A percentile compares a stretch with the other conserved stretches of the same genome.
These are phyloP conservation scores for Lepidochitona cinerea DNA, from an alignment of 2,888 invertebrate species.

Conservation along the genomic window DNA sequence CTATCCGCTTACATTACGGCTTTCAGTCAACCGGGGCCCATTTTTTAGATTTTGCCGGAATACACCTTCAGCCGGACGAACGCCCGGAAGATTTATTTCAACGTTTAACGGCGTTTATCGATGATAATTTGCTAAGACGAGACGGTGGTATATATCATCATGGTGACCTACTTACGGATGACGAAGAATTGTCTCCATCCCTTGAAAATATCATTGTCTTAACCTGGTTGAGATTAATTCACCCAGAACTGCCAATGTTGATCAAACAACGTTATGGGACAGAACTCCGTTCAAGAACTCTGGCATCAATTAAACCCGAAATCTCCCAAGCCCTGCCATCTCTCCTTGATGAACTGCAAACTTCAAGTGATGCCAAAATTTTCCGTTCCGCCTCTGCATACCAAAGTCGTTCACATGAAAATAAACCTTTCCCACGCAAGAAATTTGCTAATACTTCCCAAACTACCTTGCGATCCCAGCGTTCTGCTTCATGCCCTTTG, in stretches of 20 bases:
- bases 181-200: conserved; percentile 23
- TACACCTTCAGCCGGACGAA: conserved; percentile 29
- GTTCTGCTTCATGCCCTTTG: too few relatives aligned
- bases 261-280: conserved; percentile 11
- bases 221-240: conserved; percentile 17
- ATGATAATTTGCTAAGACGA: conserved; percentile 33
- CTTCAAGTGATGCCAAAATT: too few relatives aligned
- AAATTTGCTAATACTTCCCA: too few relatives aligned
- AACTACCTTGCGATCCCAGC: too few relatives aligned
- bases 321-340: conserved; percentile 6
- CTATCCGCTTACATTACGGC: conserved; percentile 27
- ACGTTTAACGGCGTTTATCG: conserved; percentile 26
- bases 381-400: too few relatives aligned
- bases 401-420: too few relatives aligned
- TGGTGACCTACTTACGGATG: conserved; percentile 13
- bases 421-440: too few relatives aligned
- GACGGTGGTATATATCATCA: too few relatives aligned
- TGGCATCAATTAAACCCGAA: conserved; percentile 8
- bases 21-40: conserved; percentile 32
- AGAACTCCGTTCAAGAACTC: background rate
- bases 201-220: conserved; percentile 20
- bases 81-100: conserved; percentile 33
- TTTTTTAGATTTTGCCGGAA: conserved; percentile 25
- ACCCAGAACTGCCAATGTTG: conserved; percentile 13
- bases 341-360: conserved; percentile 16